phyloP scores from a whole-genome alignment of 2,113 vertebrate genomes.

The Lanius ludovicianus region DNA sequence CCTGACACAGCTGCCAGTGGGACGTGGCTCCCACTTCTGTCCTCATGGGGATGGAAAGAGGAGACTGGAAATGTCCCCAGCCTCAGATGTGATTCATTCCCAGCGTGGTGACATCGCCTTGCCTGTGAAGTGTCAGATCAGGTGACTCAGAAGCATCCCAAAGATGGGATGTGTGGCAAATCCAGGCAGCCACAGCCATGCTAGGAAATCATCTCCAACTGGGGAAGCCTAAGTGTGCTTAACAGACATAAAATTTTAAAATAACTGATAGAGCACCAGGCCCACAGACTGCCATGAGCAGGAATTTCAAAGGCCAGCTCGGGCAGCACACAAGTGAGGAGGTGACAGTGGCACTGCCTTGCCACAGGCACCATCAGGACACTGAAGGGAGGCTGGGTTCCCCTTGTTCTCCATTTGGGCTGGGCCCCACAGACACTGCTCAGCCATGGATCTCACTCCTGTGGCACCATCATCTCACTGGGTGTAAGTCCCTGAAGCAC shows the following conservation, averaged over 20 bases:
- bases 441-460: not conserved
- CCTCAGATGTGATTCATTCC: not conserved
- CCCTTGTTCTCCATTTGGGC: not conserved
- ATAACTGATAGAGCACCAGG: not conserved
- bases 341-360: not conserved
- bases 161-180: not conserved
- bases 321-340: not conserved
- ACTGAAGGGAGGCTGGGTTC: not conserved
- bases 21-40: not conserved
- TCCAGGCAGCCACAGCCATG: not conserved
- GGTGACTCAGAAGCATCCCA: not conserved
- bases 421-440: accelerated
- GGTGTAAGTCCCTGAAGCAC: not conserved
- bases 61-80: not conserved
- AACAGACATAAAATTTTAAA: not conserved
- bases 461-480: not conserved
- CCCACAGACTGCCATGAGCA: not conserved
- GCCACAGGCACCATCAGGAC: not conserved
- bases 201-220: not conserved
- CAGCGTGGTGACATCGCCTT: not conserved
- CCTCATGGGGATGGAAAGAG: not conserved
- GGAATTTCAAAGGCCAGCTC: not conserved
- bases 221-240: not conserved
- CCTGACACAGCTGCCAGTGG: not conserved
- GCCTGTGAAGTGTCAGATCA: not conserved